Conservation (phyloP, 2,113 vertebrate species). For the Andinoacara biseriatus region DNA sequence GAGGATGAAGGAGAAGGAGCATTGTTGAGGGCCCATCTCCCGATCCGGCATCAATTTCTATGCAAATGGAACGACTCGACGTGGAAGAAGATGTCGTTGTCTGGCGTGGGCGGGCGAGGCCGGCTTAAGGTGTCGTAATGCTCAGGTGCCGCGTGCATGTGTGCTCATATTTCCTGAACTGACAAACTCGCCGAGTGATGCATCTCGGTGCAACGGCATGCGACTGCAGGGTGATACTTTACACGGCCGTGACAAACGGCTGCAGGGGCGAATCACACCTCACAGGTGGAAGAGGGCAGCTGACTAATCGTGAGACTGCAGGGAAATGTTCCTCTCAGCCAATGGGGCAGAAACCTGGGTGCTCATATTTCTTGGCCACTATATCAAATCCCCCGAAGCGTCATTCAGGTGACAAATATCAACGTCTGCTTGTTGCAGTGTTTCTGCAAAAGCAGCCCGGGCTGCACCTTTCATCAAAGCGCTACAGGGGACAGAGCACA, state of each 20-base stretch:
- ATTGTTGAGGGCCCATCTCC: slow-evolving; percentile 45
- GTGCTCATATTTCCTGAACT: slow-evolving; percentile 34
- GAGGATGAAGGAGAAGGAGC: not conserved
- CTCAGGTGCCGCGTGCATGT: not conserved
- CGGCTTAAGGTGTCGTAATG: slow-evolving; percentile 33
- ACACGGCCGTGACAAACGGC: slow-evolving; percentile 52
- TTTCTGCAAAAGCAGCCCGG: slow-evolving; percentile 7
- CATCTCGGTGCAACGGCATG: slow-evolving; percentile 20
- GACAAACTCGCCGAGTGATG: slow-evolving; percentile 39
- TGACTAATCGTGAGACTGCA: slow-evolving; percentile 46
- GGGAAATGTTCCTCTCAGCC: slow-evolving; percentile 57
- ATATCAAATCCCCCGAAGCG: slow-evolving; percentile 7
- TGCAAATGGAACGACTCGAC: slow-evolving; percentile 68
- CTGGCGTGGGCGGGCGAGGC: not conserved
- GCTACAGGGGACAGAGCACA: slow-evolving; percentile 1
- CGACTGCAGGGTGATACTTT: slow-evolving; percentile 16
- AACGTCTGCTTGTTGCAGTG: slow-evolving; percentile 7
- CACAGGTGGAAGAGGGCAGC: not conserved
- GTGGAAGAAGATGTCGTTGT: slow-evolving; percentile 49
- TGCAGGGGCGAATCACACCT: slow-evolving; percentile 29
- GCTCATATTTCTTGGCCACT: slow-evolving; percentile 42
- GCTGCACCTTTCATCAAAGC: slow-evolving; percentile 12
- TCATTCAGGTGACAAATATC: slow-evolving; percentile 48
- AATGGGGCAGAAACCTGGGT: slow-evolving; percentile 54
- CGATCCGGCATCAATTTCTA: slow-evolving; percentile 74